Evolutionary conservation across 2,797 vertebrate species (phyloP), one percentile per base, ranked within the genome.

Genomic region (Jordanella pulchra): DNA sequence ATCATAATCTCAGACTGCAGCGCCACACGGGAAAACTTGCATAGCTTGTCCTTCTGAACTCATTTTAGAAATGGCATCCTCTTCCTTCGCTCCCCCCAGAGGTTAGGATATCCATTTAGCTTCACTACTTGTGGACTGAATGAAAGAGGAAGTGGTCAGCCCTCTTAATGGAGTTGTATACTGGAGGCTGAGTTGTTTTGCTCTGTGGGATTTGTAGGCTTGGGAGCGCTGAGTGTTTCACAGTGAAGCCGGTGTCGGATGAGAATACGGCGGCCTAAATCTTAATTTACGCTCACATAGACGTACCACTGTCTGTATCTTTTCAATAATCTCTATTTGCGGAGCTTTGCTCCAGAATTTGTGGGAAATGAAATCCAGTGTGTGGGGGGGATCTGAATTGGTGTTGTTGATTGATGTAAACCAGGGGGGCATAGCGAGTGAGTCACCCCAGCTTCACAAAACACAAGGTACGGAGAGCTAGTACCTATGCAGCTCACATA

Each of bases 51-150:
- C 81, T 73, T 80, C 69, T 56, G 65, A 81, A 73, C 75, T 72
- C 78, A 73, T 86, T 86, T 77, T 71, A 60, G n/a, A 84, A 86
- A 83, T 54, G 2, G 17, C 78, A 67, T 67, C 75, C 76, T 72
- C 80, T 56, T 76, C 76, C 82, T 60, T 72, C 67, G 21, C 80
- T 78, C 82, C 83, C 85, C 86, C 56, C 30, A 70, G 88, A 86
- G 86, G 84, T 87, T 86, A 82, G 84, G 68, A 79, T 83, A 87
- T 87, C 89, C 84, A 89, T 92, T 93, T 92, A 89, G 87, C 86
- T 86, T 85, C 86, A 89, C 86, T 89, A 68, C 86, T 87, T 87
- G 83, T 75, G 87, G 88, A 92, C 64, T 86, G 87, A 88, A 89
- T 82, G 86, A 85, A 83, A 87, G 81, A 83, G 88, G 89, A 90